phyloP scores from a whole-genome alignment of 2,888 invertebrate species.

The Drosophila seclusa region DNA sequence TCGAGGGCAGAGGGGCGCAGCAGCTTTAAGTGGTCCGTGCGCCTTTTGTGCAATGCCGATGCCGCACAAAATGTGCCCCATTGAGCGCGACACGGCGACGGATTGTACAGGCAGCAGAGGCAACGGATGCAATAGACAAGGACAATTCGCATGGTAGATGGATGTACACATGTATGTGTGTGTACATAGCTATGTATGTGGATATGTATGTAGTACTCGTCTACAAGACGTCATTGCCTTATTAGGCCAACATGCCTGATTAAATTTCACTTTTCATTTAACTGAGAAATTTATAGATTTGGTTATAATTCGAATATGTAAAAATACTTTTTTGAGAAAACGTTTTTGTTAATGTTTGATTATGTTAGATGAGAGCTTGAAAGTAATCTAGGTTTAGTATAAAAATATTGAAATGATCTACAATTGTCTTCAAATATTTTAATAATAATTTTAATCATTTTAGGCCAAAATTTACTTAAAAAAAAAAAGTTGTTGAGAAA shows the following conservation, averaged over 20 bases:
- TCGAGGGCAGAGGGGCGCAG: conserved; percentile 3
- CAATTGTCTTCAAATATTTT: neutral
- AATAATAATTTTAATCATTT: neutral
- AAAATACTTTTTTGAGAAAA: neutral
- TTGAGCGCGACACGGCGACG: conserved; percentile 50
- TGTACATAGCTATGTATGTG: neutral
- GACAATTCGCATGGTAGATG: conserved; percentile 43
- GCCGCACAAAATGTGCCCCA: conserved; percentile 51
- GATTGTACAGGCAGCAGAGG: conserved; percentile 33
- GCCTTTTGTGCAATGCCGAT: conserved; percentile 62
- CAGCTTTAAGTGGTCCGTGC: conserved; percentile 73
- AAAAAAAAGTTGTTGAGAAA: neutral
- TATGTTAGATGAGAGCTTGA: neutral
- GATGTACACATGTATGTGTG: neutral
- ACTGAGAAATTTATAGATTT: neutral
- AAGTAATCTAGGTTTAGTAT: neutral
- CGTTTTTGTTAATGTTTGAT: neutral
- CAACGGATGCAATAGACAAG: conserved; percentile 45
- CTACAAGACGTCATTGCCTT: conserved; percentile 45
- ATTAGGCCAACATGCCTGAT: conserved; percentile 41
- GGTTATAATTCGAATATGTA: neutral
- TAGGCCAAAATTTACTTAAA: neutral
- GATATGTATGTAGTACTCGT: conserved; percentile 9
- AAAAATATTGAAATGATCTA: neutral
- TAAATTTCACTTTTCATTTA: conserved; percentile 15